Evolutionary conservation across 2,888 invertebrate genomes (phyloP).

Genomic region (Chaitophorus viminalis): DNA sequence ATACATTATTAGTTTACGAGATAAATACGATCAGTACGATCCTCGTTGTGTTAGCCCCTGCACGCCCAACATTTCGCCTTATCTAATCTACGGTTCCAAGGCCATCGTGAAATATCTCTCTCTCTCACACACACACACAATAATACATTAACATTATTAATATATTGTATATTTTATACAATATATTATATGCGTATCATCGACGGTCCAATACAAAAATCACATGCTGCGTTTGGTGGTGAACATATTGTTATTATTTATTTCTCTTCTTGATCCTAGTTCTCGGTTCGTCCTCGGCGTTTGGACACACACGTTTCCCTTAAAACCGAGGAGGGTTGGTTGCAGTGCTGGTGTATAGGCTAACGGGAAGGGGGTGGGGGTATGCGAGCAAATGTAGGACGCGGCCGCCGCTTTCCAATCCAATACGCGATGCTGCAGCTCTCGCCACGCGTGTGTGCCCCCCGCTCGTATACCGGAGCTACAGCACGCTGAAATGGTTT

Average conservation of each 20-base stretch:
- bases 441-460: not conserved
- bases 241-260: constrained; percentile 14
- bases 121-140: not conserved
- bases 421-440: not conserved
- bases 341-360: no score
- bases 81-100: constrained; percentile 40
- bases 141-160: not conserved
- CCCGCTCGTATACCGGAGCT: no score
- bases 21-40: not conserved
- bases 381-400: constrained; percentile 57
- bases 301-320: constrained; percentile 17
- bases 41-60: constrained; percentile 22
- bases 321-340: constrained; percentile 12
- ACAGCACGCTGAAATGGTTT: not conserved
- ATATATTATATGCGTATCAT: no score
- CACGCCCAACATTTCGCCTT: constrained; percentile 3
- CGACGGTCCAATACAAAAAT: not conserved
- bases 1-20: no score
- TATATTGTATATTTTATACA: no score
- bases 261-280: not conserved
- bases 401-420: constrained; percentile 57
- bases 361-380: not conserved
- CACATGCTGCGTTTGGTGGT: not conserved
- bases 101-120: not conserved
- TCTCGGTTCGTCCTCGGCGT: not conserved